Base-by-base conservation (phyloP, 2,888 invertebrate species). In the Amiota minor region DNA sequence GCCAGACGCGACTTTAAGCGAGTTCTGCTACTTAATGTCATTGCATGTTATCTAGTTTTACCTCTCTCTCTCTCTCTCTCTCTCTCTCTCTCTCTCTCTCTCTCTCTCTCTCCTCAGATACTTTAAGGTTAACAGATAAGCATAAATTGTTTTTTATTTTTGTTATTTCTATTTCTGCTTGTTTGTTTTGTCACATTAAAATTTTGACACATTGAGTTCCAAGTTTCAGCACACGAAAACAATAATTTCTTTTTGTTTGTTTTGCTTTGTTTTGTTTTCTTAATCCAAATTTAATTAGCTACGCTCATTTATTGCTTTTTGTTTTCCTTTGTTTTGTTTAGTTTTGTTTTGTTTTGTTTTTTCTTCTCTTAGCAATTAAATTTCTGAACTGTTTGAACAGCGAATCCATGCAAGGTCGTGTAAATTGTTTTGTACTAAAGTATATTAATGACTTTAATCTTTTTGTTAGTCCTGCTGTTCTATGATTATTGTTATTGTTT, bases 251-350 rank as follows among this genome's bases (percentile, higher is more conserved):
- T 35, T 35, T 62, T 14, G 0, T 35, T 35, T 35, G 2, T 35
- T 35, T 35, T 35, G 0, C 6, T 35, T 35, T 35, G 35, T 35
- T 2, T 35, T 35, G 35, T 35, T 35, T 35, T 35, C 53, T 68
- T 53, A 68, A 68, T 68, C 67, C 20, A 68, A 68, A 68, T 68
- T 68, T 68, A 53, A 68, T 68, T 20, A 14, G 67, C 67, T 68
- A 35, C 6, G 20, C 16, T n/a, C 23, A n/a, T 53, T 53, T n/a
- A 53, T 68, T 68, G 12, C 59, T 59, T 53, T 12, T 53, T 53
- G 3, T 53, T 50, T 67, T 23, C 14, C 23, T 2, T 14, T 56
- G 18, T 50, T 67, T 16, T 50, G 14, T 46, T n/a, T n/a, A n/a
- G 4, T 47, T 9, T 50, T 6, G 4, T 56, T 18, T 18, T 18